A percentile compares a stretch with the other conserved stretches of the same genome.
These are phyloP conservation scores for Drosophila neonasuta DNA, from an alignment of 2,888 invertebrate genomes.

Conservation along the genomic window DNA sequence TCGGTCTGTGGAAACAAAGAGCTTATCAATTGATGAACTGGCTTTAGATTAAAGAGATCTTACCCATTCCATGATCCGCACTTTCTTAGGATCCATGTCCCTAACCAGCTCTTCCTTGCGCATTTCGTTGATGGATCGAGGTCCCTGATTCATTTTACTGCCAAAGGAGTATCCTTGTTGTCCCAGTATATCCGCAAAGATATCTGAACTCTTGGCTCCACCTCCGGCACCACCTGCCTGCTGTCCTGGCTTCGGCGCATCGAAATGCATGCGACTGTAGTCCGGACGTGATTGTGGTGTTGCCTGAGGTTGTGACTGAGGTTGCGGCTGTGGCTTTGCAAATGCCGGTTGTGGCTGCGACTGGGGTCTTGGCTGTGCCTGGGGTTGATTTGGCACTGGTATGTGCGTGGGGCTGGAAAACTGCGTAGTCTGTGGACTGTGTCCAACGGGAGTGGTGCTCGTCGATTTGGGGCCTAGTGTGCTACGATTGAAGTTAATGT, in stretches of 20 bases:
- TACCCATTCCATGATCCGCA: conserved; percentile 92
- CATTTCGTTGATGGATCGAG: conserved; percentile 96
- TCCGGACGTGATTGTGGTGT: conserved; percentile 81
- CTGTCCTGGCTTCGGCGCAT: conserved; percentile 77
- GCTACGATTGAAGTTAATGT: conserved; percentile 81
- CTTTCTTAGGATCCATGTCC: conserved; percentile 95
- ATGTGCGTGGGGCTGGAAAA: conserved; percentile 82
- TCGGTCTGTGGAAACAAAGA: conserved; percentile 86
- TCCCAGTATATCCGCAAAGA: conserved; percentile 95
- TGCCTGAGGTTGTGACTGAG: conserved; percentile 41
- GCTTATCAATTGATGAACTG: background rate
- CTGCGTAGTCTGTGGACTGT: conserved; percentile 81
- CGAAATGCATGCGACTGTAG: conserved; percentile 88
- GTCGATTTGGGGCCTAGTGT: conserved; percentile 78
- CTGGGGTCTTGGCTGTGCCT: conserved; percentile 62
- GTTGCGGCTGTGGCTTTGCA: conserved; percentile 38
- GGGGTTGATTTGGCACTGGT: conserved; percentile 69
- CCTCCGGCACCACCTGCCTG: conserved; percentile 50
- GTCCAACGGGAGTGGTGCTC: conserved; percentile 77
- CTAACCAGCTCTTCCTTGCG: conserved; percentile 92
- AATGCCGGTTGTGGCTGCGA: conserved; percentile 25
- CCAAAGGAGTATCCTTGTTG: conserved; percentile 94
- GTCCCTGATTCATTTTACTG: conserved; percentile 88
- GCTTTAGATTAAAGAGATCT: conserved; percentile 42
- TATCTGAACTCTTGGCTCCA: conserved; percentile 83